These are phyloP conservation scores for Seriola dumerili DNA, from an alignment of 2,113 vertebrate species.

Conservation along the genomic window DNA sequence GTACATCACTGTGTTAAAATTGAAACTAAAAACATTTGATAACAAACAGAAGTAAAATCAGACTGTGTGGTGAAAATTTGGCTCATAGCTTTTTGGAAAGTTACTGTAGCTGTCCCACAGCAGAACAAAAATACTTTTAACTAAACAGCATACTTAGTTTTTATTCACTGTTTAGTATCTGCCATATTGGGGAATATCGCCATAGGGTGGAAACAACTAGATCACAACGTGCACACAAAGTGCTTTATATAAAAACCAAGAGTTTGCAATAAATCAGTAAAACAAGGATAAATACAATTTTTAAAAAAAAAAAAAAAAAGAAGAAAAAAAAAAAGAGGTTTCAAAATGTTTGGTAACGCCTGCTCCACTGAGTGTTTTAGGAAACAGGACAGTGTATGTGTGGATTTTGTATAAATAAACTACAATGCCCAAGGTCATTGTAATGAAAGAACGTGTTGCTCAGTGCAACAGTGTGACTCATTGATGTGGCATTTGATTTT, in stretches of 20 bases:
- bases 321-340: background rate
- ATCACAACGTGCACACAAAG: too few relatives aligned
- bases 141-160: background rate
- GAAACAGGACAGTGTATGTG: background rate
- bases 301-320: too few relatives aligned
- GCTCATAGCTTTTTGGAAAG: background rate
- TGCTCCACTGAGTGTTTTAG: too few relatives aligned
- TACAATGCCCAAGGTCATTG: background rate
- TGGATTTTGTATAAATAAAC: background rate
- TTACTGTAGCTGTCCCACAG: background rate
- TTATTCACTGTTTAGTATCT: background rate
- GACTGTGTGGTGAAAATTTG: background rate
- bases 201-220: too few relatives aligned
- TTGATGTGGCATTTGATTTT: background rate
- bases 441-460: background rate
- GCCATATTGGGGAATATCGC: background rate
- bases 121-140: background rate
- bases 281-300: background rate
- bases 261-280: background rate
- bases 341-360: background rate
- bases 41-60: background rate
- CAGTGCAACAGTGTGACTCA: background rate
- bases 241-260: too few relatives aligned
- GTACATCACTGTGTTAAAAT: too few relatives aligned
- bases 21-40: too few relatives aligned